A percentile compares a stretch with the other conserved stretches of the same genome.
Conservation (phyloP, 2,888 invertebrate species). For the Endotricha flammealis region DNA sequence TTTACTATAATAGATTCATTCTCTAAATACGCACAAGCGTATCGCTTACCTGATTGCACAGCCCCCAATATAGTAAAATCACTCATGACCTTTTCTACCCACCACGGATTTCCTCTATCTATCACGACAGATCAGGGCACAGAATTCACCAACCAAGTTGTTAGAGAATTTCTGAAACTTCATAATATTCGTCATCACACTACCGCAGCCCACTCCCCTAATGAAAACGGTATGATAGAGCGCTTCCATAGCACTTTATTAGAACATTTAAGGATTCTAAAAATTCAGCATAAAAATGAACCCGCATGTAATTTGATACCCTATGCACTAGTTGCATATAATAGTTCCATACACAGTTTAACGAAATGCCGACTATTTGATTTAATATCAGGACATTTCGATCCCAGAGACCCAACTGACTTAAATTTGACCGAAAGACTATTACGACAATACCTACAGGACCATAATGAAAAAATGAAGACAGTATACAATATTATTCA, state of each 20-base stretch:
- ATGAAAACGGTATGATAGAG: constrained; percentile 21
- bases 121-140: constrained; percentile 21
- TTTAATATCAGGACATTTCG: constrained; percentile 24
- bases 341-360: too few relatives aligned
- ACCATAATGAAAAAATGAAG: constrained; percentile 17
- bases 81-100: constrained; percentile 16
- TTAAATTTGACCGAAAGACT: constrained; percentile 16
- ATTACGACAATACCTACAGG: constrained; percentile 17
- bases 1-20: constrained; percentile 16
- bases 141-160: constrained; percentile 24
- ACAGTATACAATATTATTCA: constrained; percentile 20
- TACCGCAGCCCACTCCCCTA: constrained; percentile 14
- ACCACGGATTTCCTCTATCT: constrained; percentile 21
- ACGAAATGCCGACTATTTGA: constrained; percentile 24
- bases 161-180: constrained; percentile 15
- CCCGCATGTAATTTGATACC: constrained; percentile 15
- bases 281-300: constrained; percentile 15
- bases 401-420: constrained; percentile 20
- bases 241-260: constrained; percentile 19
- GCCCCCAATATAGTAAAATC: constrained; percentile 13
- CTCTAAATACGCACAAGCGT: too few relatives aligned
- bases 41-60: constrained; percentile 12
- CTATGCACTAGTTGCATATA: too few relatives aligned
- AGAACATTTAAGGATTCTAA: constrained; percentile 21
- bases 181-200: constrained; percentile 22